Evolutionary conservation across 2,888 invertebrate genomes (phyloP).

Genomic region (Poecilobothrus nobilitatus): DNA sequence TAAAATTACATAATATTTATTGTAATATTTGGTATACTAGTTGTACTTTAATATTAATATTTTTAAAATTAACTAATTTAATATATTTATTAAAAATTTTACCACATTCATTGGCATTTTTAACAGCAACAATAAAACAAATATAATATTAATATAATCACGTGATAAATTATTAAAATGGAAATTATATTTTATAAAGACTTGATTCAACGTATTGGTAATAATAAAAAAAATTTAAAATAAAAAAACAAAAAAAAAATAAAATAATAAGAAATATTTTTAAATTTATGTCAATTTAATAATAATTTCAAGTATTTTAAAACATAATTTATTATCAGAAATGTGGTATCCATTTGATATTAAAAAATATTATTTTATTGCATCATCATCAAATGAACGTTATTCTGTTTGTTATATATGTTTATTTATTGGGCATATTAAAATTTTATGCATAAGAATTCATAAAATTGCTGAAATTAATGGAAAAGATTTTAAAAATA

Average conservation of each 20-base stretch:
- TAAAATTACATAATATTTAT: not conserved
- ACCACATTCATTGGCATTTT: not conserved
- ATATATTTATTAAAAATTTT: not conserved
- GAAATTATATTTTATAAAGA: not conserved
- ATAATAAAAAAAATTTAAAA: not conserved
- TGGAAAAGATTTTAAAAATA: conserved; percentile 13
- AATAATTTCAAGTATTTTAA: not conserved
- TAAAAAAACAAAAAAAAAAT: not conserved
- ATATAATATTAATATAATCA: not conserved
- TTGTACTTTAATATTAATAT: not conserved
- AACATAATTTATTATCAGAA: not conserved
- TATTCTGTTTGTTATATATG: not conserved
- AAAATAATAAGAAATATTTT: not conserved
- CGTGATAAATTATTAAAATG: not conserved
- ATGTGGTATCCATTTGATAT: not conserved
- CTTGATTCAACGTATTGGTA: not conserved
- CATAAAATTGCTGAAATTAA: conserved; percentile 23
- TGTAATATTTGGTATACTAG: conserved; percentile 1
- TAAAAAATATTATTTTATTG: not conserved
- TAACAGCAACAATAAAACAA: not conserved
- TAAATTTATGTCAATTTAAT: not conserved
- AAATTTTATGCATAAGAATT: conserved; percentile 21
- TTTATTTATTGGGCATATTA: not conserved
- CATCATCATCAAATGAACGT: not conserved
- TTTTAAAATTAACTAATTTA: not conserved